Conservation (phyloP, 2,888 invertebrate genomes). For the Saturnia japonica region DNA sequence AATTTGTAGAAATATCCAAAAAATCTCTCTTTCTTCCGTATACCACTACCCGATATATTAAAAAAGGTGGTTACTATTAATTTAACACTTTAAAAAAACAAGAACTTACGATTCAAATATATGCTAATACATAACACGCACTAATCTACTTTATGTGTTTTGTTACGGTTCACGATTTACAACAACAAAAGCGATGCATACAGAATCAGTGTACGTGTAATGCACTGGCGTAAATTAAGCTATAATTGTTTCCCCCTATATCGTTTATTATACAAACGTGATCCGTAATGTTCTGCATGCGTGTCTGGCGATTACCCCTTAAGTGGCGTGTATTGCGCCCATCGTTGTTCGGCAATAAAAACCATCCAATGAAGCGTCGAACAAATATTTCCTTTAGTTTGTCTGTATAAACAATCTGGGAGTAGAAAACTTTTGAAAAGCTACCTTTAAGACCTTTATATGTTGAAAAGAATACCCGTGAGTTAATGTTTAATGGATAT, state of each 20-base stretch:
- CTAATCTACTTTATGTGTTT: slow-evolving; percentile 4
- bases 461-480: too few species aligned
- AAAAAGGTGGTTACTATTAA: neutral
- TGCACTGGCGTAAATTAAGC: slow-evolving; percentile 20
- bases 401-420: too few species aligned
- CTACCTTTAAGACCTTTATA: too few species aligned
- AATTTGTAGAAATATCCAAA: too few species aligned
- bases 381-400: slow-evolving; percentile 37
- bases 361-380: slow-evolving; percentile 30
- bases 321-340: slow-evolving; percentile 25
- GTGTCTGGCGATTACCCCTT: slow-evolving; percentile 38
- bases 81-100: neutral
- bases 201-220: slow-evolving; percentile 15
- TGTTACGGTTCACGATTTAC: neutral
- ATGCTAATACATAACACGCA: neutral
- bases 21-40: too few species aligned
- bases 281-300: slow-evolving; percentile 27
- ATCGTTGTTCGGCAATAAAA: slow-evolving; percentile 8
- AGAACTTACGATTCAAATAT: neutral
- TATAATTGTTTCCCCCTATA: slow-evolving; percentile 28
- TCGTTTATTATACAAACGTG: slow-evolving; percentile 35
- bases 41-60: too few species aligned
- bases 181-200: slow-evolving; percentile 15
- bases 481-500: too few species aligned
- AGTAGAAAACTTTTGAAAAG: too few species aligned